A percentile compares a stretch with the other conserved stretches of the same genome.
Evolutionary conservation across 2,113 vertebrate genomes (phyloP).

Genomic region (Rhea pennata): DNA sequence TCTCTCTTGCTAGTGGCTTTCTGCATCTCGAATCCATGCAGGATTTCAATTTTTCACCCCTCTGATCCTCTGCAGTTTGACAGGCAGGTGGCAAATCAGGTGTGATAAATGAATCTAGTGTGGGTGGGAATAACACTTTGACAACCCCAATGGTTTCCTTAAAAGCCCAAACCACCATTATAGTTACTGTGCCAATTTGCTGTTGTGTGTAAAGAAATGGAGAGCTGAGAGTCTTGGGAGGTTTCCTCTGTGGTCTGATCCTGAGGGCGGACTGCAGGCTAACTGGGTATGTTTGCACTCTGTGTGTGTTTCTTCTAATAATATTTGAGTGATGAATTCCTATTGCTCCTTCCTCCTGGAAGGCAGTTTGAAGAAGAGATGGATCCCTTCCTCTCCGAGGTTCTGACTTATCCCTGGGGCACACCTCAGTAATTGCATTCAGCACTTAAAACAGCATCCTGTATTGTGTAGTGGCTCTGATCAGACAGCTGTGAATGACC

Average conservation of each 20-base stretch:
- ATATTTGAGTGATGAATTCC: background rate
- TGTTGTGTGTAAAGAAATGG: background rate
- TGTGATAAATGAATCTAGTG: background rate
- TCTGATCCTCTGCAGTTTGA: background rate
- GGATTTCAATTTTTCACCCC: background rate
- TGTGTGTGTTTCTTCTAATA: background rate
- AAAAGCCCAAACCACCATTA: background rate
- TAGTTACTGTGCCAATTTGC: background rate
- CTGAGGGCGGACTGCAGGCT: background rate
- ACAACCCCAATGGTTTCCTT: background rate
- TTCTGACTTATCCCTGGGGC: background rate
- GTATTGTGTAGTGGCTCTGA: background rate
- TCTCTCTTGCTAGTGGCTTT: background rate
- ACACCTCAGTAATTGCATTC: background rate
- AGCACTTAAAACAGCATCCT: background rate
- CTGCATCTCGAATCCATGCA: background rate
- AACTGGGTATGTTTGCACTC: background rate
- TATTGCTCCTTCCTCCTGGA: background rate
- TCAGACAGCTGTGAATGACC: background rate
- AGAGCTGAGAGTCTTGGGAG: background rate
- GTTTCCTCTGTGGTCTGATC: background rate
- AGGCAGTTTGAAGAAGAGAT: slow-evolving; percentile 2
- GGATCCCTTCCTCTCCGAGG: background rate
- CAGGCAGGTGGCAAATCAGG: background rate
- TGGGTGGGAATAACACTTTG: background rate